Evolutionary conservation across 64 coral and sea anemone species (phyloP), one percentile per base, ranked within the genome.

Genomic region (Pocillopora damicornis): DNA sequence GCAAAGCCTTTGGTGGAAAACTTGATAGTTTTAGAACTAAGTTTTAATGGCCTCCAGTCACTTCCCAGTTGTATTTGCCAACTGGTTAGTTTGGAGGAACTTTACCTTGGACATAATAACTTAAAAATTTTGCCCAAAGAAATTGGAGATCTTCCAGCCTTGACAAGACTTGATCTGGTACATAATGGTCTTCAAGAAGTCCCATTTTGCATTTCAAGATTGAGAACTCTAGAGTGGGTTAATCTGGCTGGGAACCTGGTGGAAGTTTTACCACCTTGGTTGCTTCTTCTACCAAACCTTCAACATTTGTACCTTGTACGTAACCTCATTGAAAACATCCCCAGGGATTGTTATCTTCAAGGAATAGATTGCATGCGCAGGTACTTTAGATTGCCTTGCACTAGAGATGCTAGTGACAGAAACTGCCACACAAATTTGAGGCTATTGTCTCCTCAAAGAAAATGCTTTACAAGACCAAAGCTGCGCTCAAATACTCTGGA

Each of bases 211-310:
- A 15, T 90, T 2, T 68, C 86, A 18, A 75, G 67, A 12, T 67
- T 96, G 60, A 45, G 8, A 77, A 61, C 35, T 18, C 87, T 96
- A n/a, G 87, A 89, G 17, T 96, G 91, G 91, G 68, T 96, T 71
- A 96, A 93, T 87, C 59, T 96, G 15, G 92, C 94, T 59, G 94
- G 94, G 17, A 96, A 96, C 67, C 75, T 87, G 51, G 61, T 96
- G 63, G 87, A 96, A 25, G 35, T 87, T 63, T 36, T 96, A 56
- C 94, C 94, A 25, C 87, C n/a, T 0, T 89, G 78, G 35, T 65
- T 96, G 26, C 15, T 96, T 4, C 81, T 60, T 20, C 78, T 96
- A 38, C 91, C 90, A 20, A 79, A 76, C 18, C 91, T 96, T 81
- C 1, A 38, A 13, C 51, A 89, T 69, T 87, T 96, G 51, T 88